Base-by-base conservation (phyloP, 2,797 vertebrate genomes). In the Acipenser ruthenus region DNA sequence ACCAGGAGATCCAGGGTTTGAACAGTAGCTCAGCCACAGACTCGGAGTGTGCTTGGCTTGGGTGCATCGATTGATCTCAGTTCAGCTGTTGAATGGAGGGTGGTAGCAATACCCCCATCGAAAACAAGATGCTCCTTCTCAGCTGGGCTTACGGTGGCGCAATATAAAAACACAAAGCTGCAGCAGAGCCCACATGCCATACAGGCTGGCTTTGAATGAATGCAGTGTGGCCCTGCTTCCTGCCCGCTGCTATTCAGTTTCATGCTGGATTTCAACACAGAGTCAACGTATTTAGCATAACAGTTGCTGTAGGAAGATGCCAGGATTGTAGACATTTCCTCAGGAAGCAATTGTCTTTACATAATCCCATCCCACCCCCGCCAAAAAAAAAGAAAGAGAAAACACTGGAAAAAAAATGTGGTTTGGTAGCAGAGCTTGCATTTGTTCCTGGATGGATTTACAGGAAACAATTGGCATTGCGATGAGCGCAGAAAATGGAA, bases 81-180 rank as follows among this genome's bases (percentile, higher is more conserved):
- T 77, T 87, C 86, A 85, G 83, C 87, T 88, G 88, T 86, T 84
- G 87, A 87, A 89, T 88, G 62, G 72, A 62, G 72, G 69, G 6
- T 6, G 79, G 70, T 70, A 78, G 78, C 67, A 64, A 74, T 77
- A 71, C 73, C 72, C 75, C 74, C 67, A 67, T 78, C 79, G 70
- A 82, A 86, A 87, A 85, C 81, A 86, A 82, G 79, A 81, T 80
- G 75, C 77, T 69, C 72, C 65, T 79, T 74, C 77, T 67, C 52
- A 11, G 67, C 73, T 48, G 69, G 72, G 77, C 75, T 77, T 74
- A 68, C 64, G 64, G 8, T 23, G 68, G 71, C 53, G 49, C 13
- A 74, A 76, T 67, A 71, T 66, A 68, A 55, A 55, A 9, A 55
- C 55, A 66, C 64, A 67, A 48, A 51, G 65, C 4, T 18, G 50